Conservation (phyloP, 2,113 vertebrate genomes). For the Tachycineta bicolor region DNA sequence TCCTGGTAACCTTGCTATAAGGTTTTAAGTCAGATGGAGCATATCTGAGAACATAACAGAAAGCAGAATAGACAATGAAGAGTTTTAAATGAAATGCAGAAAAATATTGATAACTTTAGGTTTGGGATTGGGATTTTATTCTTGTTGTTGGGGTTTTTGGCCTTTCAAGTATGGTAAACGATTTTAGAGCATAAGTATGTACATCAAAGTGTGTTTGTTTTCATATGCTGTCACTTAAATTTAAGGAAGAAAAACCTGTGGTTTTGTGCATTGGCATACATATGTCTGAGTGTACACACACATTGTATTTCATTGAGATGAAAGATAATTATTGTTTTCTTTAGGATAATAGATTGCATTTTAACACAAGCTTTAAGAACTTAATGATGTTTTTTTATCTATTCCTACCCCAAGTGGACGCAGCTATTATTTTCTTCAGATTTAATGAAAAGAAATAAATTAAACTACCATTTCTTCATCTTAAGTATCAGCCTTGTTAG, state of each 20-base stretch:
- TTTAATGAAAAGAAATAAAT: not conserved
- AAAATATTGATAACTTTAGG: not conserved
- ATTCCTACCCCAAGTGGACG: not conserved
- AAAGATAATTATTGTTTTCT: not conserved
- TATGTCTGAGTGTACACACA: not conserved
- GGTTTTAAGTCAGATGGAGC: not conserved
- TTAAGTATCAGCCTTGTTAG: not conserved
- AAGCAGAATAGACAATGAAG: not conserved
- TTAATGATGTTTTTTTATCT: not conserved
- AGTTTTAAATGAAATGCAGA: not conserved
- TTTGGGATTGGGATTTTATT: not conserved
- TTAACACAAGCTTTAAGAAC: not conserved
- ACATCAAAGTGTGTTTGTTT: not conserved
- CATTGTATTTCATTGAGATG: not conserved
- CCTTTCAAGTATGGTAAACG: not conserved
- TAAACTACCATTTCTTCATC: not conserved
- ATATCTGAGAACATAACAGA: not conserved
- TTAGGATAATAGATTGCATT: not conserved
- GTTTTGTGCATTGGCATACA: not conserved
- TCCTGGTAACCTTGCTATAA: slow-evolving; percentile 8
- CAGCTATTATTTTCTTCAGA: not conserved
- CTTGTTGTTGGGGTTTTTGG: not conserved
- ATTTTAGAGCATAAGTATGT: not conserved
- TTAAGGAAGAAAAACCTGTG: not conserved
- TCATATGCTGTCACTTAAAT: not conserved